Conservation (phyloP, 1,140 invertebrate genomes). For the Campoletis sonorensis region DNA sequence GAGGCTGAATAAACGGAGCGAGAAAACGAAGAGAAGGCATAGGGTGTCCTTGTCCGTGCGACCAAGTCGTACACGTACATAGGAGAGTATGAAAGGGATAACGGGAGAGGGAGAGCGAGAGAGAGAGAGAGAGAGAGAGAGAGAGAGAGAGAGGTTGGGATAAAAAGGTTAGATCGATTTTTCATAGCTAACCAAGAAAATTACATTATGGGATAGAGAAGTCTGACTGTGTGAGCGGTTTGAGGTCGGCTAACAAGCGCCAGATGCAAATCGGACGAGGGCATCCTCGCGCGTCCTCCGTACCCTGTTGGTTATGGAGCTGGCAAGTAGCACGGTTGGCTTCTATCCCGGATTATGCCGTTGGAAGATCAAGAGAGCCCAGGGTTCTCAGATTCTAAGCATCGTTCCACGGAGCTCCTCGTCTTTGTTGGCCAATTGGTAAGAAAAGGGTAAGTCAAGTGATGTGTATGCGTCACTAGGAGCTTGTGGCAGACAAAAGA, state of each 20-base stretch:
- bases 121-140: constrained; percentile 20
- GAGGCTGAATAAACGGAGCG: constrained; percentile 30
- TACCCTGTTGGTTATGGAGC: too few species aligned
- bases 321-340: too few species aligned
- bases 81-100: constrained; percentile 28
- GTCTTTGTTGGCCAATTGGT: too few species aligned
- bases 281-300: constrained; percentile 50
- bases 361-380: neutral
- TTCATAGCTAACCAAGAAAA: constrained; percentile 66
- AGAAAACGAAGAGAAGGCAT: constrained; percentile 13
- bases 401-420: too few species aligned
- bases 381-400: too few species aligned
- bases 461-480: too few species aligned
- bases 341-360: constrained; percentile 18
- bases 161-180: constrained; percentile 69
- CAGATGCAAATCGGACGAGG: constrained; percentile 67
- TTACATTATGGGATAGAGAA: constrained; percentile 52
- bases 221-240: constrained; percentile 25
- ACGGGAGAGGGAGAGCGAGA: constrained; percentile 23
- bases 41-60: neutral
- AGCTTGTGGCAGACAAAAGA: too few species aligned
- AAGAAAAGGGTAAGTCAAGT: too few species aligned
- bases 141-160: constrained; percentile 34
- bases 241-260: constrained; percentile 64
- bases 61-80: neutral